Percentiles rank a stretch among this genome's conserved stretches.
phyloP scores from a whole-genome alignment of 2,888 invertebrate species.

The Agrilus biguttatus region DNA sequence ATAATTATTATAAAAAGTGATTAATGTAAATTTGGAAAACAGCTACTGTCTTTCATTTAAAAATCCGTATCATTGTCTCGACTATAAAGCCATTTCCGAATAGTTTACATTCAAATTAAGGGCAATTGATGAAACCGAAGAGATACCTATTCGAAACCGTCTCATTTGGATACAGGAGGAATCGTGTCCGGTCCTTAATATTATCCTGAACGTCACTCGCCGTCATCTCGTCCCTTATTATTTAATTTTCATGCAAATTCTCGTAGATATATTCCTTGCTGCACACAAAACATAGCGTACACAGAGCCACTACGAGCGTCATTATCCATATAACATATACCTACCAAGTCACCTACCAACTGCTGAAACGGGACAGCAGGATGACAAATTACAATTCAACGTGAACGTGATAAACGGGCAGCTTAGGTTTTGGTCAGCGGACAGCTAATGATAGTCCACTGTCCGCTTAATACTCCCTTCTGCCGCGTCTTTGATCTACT shows the following conservation, averaged over 20 bases:
- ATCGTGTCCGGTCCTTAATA: too few species aligned
- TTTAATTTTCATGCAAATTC: neutral
- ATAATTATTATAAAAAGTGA: too few species aligned
- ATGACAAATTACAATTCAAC: conserved; percentile 32
- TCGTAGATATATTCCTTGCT: neutral
- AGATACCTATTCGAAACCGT: too few species aligned
- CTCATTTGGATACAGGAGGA: too few species aligned
- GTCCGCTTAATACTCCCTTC: conserved; percentile 15
- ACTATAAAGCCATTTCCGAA: conserved; percentile 4
- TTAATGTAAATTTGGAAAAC: too few species aligned
- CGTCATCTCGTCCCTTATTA: too few species aligned
- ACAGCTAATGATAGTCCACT: conserved; percentile 30
- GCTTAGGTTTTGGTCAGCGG: conserved; percentile 26
- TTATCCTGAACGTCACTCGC: too few species aligned
- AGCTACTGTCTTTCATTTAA: too few species aligned
- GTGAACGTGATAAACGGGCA: conserved; percentile 30
- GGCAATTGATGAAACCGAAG: too few species aligned
- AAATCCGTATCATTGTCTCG: too few species aligned
- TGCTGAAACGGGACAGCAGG: conserved; percentile 4
- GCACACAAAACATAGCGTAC: too few species aligned
- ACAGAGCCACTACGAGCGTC: neutral
- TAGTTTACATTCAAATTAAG: conserved; percentile 6
- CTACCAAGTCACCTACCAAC: conserved; percentile 1
- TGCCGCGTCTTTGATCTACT: too few species aligned
- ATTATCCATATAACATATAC: neutral